Base-by-base conservation (phyloP, 2,113 vertebrate genomes). In the Halichoeres trimaculatus region DNA sequence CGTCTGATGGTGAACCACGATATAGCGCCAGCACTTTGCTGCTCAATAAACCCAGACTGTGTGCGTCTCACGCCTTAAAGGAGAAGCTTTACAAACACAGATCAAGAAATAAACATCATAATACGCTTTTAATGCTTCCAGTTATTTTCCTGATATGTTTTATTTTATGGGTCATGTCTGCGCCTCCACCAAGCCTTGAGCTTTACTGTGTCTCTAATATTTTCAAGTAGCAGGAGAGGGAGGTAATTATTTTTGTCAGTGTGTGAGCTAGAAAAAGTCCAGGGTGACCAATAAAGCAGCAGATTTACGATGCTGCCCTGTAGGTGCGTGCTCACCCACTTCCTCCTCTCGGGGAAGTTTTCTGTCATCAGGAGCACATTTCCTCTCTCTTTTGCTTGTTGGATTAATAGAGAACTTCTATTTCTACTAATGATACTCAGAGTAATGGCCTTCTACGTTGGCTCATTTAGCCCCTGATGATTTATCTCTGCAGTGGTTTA, bases 221-320 rank as follows among this genome's bases (percentile, higher is more conserved):
- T 30, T 67, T 41, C 19, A 55, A 23, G 58, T 53, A 54, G 3
- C 2, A 58, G 47, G 17, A 60, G 38, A 16, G 53, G 60, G 67
- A 43, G 22, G 7, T 66, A 62, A 73, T 78, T 89, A 54, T 61
- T 70, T 81, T 68, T 79, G 56, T 86, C 35, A 10, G 55, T 54
- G 1, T 65, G 80, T 22, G 55, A 70, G 76, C n/a, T 22, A 63
- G 70, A 85, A 73, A 80, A 59, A 67, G 57, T 38, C 64, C 81
- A 17, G 23, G 45, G 30, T 53, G 81, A 81, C 75, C 78, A 81
- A 70, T 89, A 75, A 90, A 86, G 73, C 65, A 74, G 38, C 71
- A 72, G 71, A 80, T 85, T 89, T 85, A 90, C 17, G 36, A 65
- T 7, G 1, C 75, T 70, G 60, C 76, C 76, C 80, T 51, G 69